Evolutionary conservation across 2,113 vertebrate species (phyloP), one percentile per base, ranked within the genome.

Genomic region (Balaeniceps rex): DNA sequence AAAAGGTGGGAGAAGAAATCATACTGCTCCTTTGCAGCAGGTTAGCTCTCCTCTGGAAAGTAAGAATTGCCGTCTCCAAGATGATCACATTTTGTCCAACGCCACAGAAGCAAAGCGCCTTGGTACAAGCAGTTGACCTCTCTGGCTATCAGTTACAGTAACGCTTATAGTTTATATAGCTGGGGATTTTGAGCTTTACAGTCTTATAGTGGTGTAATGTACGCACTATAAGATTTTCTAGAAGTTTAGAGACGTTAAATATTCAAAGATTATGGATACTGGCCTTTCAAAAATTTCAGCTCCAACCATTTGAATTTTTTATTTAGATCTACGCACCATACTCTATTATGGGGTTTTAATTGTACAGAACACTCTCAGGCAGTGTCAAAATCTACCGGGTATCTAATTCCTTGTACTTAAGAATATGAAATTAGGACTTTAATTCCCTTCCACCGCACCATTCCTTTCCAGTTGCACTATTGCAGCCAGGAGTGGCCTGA

Each of bases 151-250:
- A 47, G 31, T n/a, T 91, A 22, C 4, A 47, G 3, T 40, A 65
- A 34, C 11, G n/a, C 21, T 87, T 18, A 5, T 6, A 19, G n/a
- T n/a, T 28, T 19, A 14, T 33, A 2, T 2, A 76, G 66, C 64
- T 36, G 54, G 82, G 28, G 51, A 2, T 2, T 54, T 46, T 47
- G 42, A 58, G 40, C 31, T 77, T 46, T 65, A 47, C 33, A 72
- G 57, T 40, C 57, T 3, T 3, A 7, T 3, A 14, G 3, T 17
- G 24, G 9, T 2, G 2, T 14, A 26, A 5, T 12, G 13, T 18
- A 34, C 1, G 2, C 0, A 4, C 36, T 54, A 12, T 17, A 83
- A 7, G 28, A n/a, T 60, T 54, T 83, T 58, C 28, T 34, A 29
- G 23, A 81, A 7, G 5, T 36, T 82, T 52, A 36, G 22, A 79